These are phyloP conservation scores for Indicator indicator DNA, from an alignment of 2,113 vertebrate species.

Conservation along the genomic window DNA sequence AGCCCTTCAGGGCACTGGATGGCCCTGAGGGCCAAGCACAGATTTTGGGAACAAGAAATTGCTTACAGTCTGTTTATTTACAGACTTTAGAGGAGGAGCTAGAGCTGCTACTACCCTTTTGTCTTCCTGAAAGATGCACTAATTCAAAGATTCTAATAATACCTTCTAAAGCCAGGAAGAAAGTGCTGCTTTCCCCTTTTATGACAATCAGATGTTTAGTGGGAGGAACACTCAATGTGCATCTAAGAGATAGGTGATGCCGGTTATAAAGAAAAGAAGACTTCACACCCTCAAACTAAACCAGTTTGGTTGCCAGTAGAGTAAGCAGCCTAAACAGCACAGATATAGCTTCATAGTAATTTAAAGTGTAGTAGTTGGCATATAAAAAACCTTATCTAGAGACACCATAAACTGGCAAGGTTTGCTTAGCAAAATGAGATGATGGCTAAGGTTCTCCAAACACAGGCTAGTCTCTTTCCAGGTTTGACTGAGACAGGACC, in stretches of 20 bases:
- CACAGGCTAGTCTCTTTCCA: neutral
- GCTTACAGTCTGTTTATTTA: neutral
- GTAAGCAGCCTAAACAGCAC: neutral
- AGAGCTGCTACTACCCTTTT: neutral
- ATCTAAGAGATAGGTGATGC: constrained; percentile 28
- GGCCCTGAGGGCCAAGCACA: neutral
- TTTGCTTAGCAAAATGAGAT: neutral
- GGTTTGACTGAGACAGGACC: neutral
- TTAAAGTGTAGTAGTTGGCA: neutral
- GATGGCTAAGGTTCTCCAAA: neutral
- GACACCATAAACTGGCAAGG: neutral
- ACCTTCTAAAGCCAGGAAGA: neutral
- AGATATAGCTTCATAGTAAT: neutral
- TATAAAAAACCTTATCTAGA: neutral
- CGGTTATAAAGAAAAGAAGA: constrained; percentile 13
- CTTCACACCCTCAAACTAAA: neutral
- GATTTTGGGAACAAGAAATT: neutral
- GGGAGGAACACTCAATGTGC: constrained; percentile 15
- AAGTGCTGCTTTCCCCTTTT: constrained; percentile 26
- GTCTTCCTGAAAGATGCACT: neutral
- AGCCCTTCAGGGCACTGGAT: neutral
- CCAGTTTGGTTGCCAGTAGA: neutral
- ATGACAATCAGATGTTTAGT: neutral
- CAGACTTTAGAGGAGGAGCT: neutral
- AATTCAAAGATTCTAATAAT: neutral